Evolutionary conservation across 2,113 vertebrate genomes (phyloP), one percentile per base, ranked within the genome.

Genomic region (Xerus inauris): DNA sequence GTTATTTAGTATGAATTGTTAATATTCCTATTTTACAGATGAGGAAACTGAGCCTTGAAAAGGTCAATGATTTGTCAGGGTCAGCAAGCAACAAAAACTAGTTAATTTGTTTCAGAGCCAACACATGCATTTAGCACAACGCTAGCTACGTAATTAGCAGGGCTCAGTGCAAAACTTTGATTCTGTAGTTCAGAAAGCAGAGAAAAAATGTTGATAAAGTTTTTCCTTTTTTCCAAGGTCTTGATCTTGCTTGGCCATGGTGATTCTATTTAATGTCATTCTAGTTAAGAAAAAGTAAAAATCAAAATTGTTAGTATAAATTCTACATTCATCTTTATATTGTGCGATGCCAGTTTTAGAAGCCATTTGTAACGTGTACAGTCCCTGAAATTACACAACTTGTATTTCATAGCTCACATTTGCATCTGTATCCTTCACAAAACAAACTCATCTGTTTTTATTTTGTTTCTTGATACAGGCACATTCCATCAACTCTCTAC

Each of bases 211-310:
- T 42, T 69, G 45, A 59, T 54, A 30, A 38, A 51, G 22, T 8
- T 47, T 85, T 47, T 54, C 32, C 51, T n/a, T 11, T 81, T 26
- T 67, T 81, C 40, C 51, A 91, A 59, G 69, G 17, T 28, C 32
- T 89, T 69, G 57, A 75, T 87, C 49, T 92, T 93, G 71, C 42
- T 57, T 51, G 75, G 73, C 7, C 67, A 47, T 13, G 38, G 26
- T 94, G 45, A 77, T 40, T 90, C 47, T 49, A 62, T 54, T 42
- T n/a, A 45, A 79, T 87, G 57, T 30, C 47, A 84, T 59, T 86
- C 47, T 57, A 77, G 42, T 65, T n/a, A 92, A 80, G 2, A 95
- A 91, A 94, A 42, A 13, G 59, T 69, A 45, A 85, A 89, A 75
- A 28, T 30, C 59, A 42, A 80, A 59, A 76, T 45, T 59, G 82